Percentiles rank a stretch among this genome's conserved stretches.
These are phyloP conservation scores for Boloria euphrosyne DNA, from an alignment of 2,888 invertebrate species.

Conservation along the genomic window DNA sequence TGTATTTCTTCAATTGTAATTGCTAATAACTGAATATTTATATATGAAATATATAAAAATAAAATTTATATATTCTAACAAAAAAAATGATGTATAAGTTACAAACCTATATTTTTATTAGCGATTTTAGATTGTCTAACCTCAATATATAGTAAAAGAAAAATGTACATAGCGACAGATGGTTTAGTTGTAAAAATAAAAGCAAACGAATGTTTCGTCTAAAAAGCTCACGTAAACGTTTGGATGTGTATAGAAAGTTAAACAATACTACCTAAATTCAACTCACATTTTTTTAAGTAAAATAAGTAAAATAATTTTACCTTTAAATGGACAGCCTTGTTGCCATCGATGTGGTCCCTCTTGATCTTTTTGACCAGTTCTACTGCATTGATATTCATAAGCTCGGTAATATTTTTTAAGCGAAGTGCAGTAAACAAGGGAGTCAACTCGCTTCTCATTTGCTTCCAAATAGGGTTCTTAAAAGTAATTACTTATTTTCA, in stretches of 20 bases:
- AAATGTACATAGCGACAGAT: neutral
- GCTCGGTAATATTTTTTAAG: conserved; percentile 55
- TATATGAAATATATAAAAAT: too few species aligned
- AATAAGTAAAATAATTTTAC: conserved; percentile 41
- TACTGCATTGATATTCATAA: conserved; percentile 65
- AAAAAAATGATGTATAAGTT: too few species aligned
- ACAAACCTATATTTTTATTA: too few species aligned
- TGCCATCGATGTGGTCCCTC: conserved; percentile 55
- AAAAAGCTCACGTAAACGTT: neutral
- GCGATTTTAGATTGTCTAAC: too few species aligned
- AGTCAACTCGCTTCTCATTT: conserved; percentile 59
- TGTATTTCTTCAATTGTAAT: too few species aligned
- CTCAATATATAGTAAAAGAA: too few species aligned
- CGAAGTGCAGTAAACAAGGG: conserved; percentile 64
- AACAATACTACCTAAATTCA: neutral
- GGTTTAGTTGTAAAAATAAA: neutral
- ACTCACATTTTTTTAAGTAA: neutral
- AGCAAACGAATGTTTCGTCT: neutral
- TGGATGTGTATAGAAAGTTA: neutral
- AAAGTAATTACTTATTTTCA: neutral
- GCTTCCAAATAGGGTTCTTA: conserved; percentile 63
- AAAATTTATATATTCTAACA: too few species aligned
- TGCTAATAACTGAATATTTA: too few species aligned
- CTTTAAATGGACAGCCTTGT: conserved; percentile 59
- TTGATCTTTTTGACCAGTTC: conserved; percentile 60